These are phyloP conservation scores for Acrocephalus arundinaceus DNA, from an alignment of 2,113 vertebrate genomes.

Conservation along the genomic window DNA sequence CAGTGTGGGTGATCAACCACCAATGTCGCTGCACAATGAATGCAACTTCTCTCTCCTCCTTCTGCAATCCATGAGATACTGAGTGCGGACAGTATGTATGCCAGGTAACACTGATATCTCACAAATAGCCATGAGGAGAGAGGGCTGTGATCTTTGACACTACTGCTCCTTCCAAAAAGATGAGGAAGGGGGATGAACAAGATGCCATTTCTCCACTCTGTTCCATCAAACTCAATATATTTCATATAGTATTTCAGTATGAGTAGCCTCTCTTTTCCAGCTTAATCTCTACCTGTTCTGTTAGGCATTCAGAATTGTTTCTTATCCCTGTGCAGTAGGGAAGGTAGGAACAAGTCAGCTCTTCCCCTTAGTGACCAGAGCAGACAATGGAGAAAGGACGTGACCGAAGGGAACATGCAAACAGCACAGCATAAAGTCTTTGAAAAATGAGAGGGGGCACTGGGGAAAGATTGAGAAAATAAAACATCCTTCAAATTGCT, in stretches of 20 bases:
- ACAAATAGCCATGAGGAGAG: neutral
- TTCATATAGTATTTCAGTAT: neutral
- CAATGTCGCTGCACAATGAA: neutral
- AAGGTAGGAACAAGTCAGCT: neutral
- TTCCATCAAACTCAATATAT: neutral
- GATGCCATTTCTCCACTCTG: neutral
- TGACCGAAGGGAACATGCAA: neutral
- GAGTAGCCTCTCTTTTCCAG: neutral
- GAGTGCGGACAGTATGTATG: neutral
- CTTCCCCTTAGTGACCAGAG: neutral
- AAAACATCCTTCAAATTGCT: neutral
- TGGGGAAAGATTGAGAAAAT: neutral
- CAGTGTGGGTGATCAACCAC: neutral
- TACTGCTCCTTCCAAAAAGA: neutral
- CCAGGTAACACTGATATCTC: neutral
- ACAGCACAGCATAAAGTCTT: neutral
- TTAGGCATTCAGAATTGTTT: neutral
- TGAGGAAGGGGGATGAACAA: neutral
- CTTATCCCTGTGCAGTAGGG: neutral
- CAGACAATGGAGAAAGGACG: neutral
- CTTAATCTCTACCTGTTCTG: neutral
- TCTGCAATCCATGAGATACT: neutral
- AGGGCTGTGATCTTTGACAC: neutral
- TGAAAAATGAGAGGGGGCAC: neutral
- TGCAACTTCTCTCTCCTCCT: neutral